Evolutionary conservation across 2,113 vertebrate genomes (phyloP), one percentile per base, ranked within the genome.

Genomic region (Clarias macrocephalus): DNA sequence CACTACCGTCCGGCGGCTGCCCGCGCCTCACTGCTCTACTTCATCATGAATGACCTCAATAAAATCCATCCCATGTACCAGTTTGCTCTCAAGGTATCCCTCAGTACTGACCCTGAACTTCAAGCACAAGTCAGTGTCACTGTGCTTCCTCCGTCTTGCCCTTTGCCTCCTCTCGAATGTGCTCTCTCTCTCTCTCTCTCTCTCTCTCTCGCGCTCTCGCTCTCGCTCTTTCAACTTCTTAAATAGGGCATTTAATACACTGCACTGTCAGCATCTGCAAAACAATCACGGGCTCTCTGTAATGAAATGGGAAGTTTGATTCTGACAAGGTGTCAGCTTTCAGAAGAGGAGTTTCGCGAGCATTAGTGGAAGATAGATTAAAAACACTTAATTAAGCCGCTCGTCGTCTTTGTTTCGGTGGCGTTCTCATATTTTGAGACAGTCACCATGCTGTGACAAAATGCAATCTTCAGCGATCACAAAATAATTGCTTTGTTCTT

Each of bases 11-110:
- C 94, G 0, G 96, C 95, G 0, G 97, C 98, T 0, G 73, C 94
- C 0, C 94, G 96, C 0, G 97, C 97, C 28, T 98, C 98, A 13
- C 94, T 99, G 88, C 95, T 99, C 73, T 99, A 98, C 95, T 99
- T 99, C 94, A 96, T 96, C 94, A 97, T 98, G 97, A 97, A 93
- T 2, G 94, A 97, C 93, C 98, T 99, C 81, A 96, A 95, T 89
- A 93, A 95, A 93, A 96, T 99, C 92, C 97, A 99, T 82, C 98
- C 97, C 56, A 97, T 99, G 97, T 99, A 99, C 95, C 97, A 97
- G 95, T 98, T 99, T 94, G 98, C 96, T 62, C 93, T 97, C 88
- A 97, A 97, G 96, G 96, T 97, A 91, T 30, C 33, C 33, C 79
- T 63, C 79, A 86, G 86, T 91, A 77, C 92, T 92, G 90, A 90